Evolutionary conservation across 2,797 vertebrate species (phyloP).

Genomic region (Neopelma chrysocephalum): DNA sequence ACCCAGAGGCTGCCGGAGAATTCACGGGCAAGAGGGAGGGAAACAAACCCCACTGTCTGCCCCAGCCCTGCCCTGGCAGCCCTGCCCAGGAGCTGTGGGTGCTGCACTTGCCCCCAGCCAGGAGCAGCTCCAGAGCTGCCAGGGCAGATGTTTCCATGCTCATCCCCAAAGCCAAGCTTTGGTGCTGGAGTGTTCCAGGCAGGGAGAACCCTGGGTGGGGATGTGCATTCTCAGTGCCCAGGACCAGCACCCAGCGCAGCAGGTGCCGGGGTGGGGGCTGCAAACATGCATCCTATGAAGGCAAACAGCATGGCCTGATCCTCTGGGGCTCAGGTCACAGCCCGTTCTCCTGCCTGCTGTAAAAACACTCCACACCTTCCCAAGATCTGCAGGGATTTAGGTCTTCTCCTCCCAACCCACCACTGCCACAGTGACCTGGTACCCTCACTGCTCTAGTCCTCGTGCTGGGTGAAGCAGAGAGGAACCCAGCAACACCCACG

Average conservation of each 20-base stretch:
- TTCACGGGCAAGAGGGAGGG: not conserved
- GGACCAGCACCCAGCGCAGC: accelerated
- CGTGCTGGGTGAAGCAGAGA: not conserved
- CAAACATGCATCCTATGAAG: not conserved
- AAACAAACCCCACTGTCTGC: accelerated
- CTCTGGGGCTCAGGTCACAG: not conserved
- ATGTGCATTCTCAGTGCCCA: accelerated
- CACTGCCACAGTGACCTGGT: not conserved
- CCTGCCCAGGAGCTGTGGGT: not conserved
- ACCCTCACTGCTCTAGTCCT: not conserved
- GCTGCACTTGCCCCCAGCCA: accelerated
- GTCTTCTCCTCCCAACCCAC: not conserved
- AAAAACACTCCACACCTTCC: not conserved
- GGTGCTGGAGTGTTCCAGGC: accelerated
- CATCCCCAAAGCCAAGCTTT: not conserved
- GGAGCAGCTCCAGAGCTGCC: not conserved
- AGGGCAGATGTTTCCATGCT: accelerated
- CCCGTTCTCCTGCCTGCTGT: not conserved
- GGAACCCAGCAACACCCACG: not conserved
- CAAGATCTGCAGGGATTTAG: too few species aligned
- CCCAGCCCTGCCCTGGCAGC: not conserved
- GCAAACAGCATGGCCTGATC: accelerated
- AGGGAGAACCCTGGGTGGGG: not conserved
- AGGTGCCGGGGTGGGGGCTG: not conserved
- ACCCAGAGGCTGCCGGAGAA: not conserved